Conservation (phyloP, 2,797 vertebrate species). For the Sorex maritimensis region DNA sequence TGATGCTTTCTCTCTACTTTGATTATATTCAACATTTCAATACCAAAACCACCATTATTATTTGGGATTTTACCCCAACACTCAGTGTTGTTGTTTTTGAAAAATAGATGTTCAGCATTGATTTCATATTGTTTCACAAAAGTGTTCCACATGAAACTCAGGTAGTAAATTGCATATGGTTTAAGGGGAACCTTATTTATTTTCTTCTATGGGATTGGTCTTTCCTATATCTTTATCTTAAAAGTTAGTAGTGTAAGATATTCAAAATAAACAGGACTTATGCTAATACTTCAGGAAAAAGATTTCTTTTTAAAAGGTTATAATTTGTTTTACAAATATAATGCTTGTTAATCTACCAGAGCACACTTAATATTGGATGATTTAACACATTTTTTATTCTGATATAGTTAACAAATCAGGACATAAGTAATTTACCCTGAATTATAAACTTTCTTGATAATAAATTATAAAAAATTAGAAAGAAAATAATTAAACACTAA, state of each 20-base stretch:
- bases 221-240: neutral
- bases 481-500: no score
- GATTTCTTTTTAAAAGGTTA: neutral
- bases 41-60: no score
- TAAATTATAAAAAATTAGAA: no score
- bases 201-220: neutral
- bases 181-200: neutral
- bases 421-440: neutral
- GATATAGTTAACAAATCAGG: neutral
- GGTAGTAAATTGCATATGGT: neutral
- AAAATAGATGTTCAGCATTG: neutral
- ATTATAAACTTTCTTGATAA: neutral
- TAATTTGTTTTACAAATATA: conserved; percentile 15
- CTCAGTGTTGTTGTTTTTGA: neutral
- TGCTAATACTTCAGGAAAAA: neutral
- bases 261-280: conserved; percentile 20
- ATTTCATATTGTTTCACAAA: neutral
- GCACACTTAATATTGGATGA: neutral
- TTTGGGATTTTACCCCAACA: no score
- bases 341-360: neutral
- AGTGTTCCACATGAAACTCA: neutral
- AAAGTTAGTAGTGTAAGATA: neutral
- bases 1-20: no score
- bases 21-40: no score
- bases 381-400: neutral